Conservation (phyloP, 2,113 vertebrate species). For the Siniperca chuatsi region DNA sequence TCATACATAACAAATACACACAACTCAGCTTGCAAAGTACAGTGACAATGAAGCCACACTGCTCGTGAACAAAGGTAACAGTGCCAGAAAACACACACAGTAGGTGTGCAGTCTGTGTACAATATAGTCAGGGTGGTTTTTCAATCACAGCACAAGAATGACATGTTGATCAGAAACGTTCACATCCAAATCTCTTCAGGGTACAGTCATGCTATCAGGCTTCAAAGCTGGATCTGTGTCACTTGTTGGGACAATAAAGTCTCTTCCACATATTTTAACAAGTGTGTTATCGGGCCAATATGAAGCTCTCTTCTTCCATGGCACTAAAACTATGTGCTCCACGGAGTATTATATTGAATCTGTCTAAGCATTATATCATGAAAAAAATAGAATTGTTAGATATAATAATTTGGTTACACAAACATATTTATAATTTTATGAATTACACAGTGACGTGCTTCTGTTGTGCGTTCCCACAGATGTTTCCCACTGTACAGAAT, state of each 20-base stretch:
- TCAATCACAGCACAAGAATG: slow-evolving; percentile 56
- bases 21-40: slow-evolving; percentile 73
- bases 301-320: slow-evolving; percentile 15
- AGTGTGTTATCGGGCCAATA: not conserved
- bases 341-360: slow-evolving; percentile 25
- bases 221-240: slow-evolving; percentile 4
- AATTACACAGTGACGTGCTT: slow-evolving; percentile 51
- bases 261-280: slow-evolving; percentile 14
- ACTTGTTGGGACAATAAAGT: slow-evolving; percentile 11
- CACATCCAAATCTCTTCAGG: slow-evolving; percentile 51
- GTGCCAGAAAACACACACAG: slow-evolving; percentile 65
- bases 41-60: slow-evolving; percentile 60
- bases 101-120: slow-evolving; percentile 50
- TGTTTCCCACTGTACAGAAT: slow-evolving; percentile 34
- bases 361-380: slow-evolving; percentile 18
- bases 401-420: slow-evolving; percentile 50
- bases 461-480: slow-evolving; percentile 24
- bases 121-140: slow-evolving; percentile 30
- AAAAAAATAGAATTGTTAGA: slow-evolving; percentile 30
- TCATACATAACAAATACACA: slow-evolving; percentile 73
- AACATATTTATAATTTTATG: slow-evolving; percentile 36
- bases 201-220: slow-evolving; percentile 51
- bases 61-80: slow-evolving; percentile 59
- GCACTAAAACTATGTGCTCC: slow-evolving; percentile 44
- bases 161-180: slow-evolving; percentile 38